Evolutionary conservation across 1,140 invertebrate genomes (phyloP), one percentile per base, ranked within the genome.

Genomic region (Condylostylus longicornis): DNA sequence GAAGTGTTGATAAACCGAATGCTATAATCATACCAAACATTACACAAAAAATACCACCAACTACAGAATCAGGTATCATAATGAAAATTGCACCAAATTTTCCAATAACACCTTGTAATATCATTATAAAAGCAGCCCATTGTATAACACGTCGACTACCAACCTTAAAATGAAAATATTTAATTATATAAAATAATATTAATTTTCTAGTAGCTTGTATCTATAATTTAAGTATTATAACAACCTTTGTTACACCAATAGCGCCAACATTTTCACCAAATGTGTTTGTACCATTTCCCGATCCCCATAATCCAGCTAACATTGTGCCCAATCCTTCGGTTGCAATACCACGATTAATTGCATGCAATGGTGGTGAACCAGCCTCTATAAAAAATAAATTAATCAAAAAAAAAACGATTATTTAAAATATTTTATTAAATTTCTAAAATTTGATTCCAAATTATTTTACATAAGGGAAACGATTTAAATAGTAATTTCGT

Each of bases 241-340:
- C 6, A 12, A 72, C 71, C 60, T 74, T 75, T 3, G 72, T 75
- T 5, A 75, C 71, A 32, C 84, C 84, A 41, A 93, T 88, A 9
- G 83, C 84, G 4, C 85, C 86, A 29, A 93, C 82, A 57, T 93
- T 93, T 61, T 87, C 82, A 13, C 79, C 78, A 48, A 85, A 89
- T 1, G 83, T 88, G 40, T 87, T 88, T 3, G 85, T 86, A 2
- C 83, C 86, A 49, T 87, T 87, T 4, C 79, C 82, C 52, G 69
- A 79, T 3, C 85, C 85, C 71, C 80, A 81, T 1, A 85, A 61
- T 0, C 84, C 86, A 1, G 84, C 82, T 7, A 90, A 52, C 4
- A 87, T 61, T 0, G 81, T 86, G 8, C 85, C 85, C 8, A 90
- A 43, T 0, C 86, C 86, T 62, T 90, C 85, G 0, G 81, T 74